A percentile compares a stretch with the other conserved stretches of the same genome.
Conservation (phyloP, 2,797 vertebrate species). For the Sciurus vulgaris region DNA sequence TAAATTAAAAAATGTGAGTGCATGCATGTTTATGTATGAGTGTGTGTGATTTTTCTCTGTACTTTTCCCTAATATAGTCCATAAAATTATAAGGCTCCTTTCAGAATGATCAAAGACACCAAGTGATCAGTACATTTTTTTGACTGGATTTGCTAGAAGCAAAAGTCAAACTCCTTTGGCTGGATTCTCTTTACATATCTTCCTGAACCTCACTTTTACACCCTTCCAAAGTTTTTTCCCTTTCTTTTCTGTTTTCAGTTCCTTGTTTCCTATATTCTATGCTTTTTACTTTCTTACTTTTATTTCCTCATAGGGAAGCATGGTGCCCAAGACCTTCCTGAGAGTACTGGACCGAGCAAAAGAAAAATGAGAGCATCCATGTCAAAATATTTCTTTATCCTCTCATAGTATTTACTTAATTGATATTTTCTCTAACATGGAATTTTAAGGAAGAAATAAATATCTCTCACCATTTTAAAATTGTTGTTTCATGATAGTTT, state of each 20-base stretch:
- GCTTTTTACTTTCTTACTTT: background rate
- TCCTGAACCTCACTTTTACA: background rate
- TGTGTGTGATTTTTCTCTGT: too few species aligned
- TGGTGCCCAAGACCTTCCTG: background rate
- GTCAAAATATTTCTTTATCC: background rate
- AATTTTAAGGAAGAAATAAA: background rate
- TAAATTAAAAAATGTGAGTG: background rate
- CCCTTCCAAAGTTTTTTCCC: too few species aligned
- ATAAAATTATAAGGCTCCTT: background rate
- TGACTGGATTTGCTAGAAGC: background rate
- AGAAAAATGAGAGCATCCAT: background rate
- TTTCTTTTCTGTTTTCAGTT: background rate
- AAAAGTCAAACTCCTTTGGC: too few species aligned
- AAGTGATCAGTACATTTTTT: background rate
- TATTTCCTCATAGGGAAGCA: too few species aligned
- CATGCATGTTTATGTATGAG: too few species aligned
- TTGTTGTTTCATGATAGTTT: too few species aligned
- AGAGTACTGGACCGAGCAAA: background rate
- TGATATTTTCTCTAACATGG: background rate
- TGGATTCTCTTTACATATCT: background rate
- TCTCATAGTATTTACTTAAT: background rate
- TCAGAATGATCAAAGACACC: background rate
- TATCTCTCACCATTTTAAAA: background rate
- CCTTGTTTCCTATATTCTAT: background rate
- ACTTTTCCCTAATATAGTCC: background rate